Percentiles rank a stretch among this genome's conserved stretches.
These are phyloP conservation scores for Malacoctenus gilli DNA, from an alignment of 2,797 vertebrate genomes.

Conservation along the genomic window DNA sequence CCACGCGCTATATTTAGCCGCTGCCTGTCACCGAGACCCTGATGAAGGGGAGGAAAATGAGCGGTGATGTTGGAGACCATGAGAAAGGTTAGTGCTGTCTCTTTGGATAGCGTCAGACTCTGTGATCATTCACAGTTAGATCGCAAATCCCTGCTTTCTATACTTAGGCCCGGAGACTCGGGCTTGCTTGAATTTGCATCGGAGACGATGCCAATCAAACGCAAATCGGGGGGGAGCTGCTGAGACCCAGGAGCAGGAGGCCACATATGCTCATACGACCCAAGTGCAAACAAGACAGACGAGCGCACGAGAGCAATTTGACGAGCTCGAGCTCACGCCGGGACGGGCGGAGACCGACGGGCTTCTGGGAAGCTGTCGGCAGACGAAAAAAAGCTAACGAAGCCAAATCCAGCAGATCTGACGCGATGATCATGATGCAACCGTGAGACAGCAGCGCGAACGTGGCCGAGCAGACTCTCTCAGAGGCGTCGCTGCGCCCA, in stretches of 20 bases:
- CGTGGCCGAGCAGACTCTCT: conserved; percentile 7
- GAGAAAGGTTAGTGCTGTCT: conserved; percentile 65
- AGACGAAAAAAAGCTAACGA: conserved; percentile 40
- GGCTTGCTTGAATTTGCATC: conserved; percentile 14
- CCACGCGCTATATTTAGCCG: conserved; percentile 62
- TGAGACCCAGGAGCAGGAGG: too few species aligned
- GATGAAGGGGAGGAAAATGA: conserved; percentile 65
- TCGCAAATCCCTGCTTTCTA: conserved; percentile 45
- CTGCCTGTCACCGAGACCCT: conserved; percentile 54
- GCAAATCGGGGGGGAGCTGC: not conserved
- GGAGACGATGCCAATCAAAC: conserved; percentile 38
- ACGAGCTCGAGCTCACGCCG: conserved; percentile 27
- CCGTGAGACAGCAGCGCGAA: conserved; percentile 31
- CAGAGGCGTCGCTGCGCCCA: conserved; percentile 17
- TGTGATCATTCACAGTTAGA: conserved; percentile 61
- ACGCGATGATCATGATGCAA: conserved; percentile 64
- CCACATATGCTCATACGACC: not conserved
- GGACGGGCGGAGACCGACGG: conserved; percentile 30
- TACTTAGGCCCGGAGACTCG: conserved; percentile 29
- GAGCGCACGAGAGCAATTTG: conserved; percentile 31
- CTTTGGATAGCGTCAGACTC: conserved; percentile 49
- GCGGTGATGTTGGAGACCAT: conserved; percentile 55
- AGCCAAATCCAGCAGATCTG: conserved; percentile 50
- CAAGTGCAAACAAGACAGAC: conserved; percentile 1
- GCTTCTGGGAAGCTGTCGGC: conserved; percentile 21